A percentile compares a stretch with the other conserved stretches of the same genome.
Evolutionary conservation across 2,797 vertebrate genomes (phyloP).

Genomic region (Peromyscus nudipes): DNA sequence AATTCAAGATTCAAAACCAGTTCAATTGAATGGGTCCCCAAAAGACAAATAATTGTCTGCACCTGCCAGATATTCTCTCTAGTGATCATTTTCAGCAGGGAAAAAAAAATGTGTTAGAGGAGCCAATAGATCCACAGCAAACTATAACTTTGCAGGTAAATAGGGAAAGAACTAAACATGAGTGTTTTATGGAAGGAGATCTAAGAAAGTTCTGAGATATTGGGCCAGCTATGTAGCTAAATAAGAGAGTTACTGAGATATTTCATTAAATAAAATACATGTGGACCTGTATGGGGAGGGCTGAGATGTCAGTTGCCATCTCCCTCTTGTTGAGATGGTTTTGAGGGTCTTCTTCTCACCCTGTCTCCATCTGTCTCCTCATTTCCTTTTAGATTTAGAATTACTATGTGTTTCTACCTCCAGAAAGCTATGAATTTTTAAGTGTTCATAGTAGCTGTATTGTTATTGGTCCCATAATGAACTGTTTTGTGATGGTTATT

Average conservation of each 20-base stretch:
- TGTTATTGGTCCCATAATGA: background rate
- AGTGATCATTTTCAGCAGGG: background rate
- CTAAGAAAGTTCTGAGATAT: background rate
- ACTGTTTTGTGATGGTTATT: background rate
- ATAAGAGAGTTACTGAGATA: background rate
- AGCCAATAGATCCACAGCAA: background rate
- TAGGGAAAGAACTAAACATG: background rate
- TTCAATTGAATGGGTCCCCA: background rate
- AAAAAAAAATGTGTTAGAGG: background rate
- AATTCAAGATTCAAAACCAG: constrained; percentile 17
- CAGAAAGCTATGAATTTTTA: background rate
- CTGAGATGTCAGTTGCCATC: rapidly evolving
- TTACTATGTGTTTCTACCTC: background rate
- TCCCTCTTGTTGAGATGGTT: background rate
- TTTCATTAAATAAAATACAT: background rate
- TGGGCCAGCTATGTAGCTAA: background rate
- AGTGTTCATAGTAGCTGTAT: background rate
- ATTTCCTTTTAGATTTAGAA: background rate
- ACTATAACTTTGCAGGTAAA: constrained; percentile 4
- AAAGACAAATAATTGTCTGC: background rate
- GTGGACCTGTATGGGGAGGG: rapidly evolving
- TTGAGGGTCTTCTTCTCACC: background rate
- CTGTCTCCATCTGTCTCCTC: background rate
- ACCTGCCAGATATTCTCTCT: background rate
- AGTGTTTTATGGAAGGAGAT: background rate